A percentile compares a stretch with the other conserved stretches of the same genome.
Conservation (phyloP, 1,140 invertebrate genomes). For the Oscheius sp. region DNA sequence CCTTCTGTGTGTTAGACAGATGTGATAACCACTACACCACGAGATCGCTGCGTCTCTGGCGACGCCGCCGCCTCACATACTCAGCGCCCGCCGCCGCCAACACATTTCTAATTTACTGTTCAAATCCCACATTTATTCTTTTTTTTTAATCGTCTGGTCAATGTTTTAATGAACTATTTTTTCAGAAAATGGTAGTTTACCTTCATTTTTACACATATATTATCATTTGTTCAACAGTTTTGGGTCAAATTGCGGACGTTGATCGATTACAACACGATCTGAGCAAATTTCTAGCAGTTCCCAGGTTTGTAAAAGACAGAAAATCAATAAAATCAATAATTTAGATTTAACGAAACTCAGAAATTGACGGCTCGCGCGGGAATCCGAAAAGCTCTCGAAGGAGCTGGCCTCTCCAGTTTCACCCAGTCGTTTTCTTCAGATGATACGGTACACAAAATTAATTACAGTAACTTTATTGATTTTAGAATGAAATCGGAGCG, state of each 20-base stretch:
- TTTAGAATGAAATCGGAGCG: constrained; percentile 29
- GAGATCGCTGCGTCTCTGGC: too few relatives aligned
- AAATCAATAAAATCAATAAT: constrained; percentile 5
- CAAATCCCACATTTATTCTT: too few relatives aligned
- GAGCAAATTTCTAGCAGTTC: constrained; percentile 17
- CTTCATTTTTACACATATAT: too few relatives aligned
- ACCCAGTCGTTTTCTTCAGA: constrained; percentile 28
- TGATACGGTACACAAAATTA: constrained; percentile 4
- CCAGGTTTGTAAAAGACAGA: constrained; percentile 6
- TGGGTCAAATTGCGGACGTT: constrained; percentile 16
- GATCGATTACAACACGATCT: constrained; percentile 28
- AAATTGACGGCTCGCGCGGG: constrained; percentile 17
- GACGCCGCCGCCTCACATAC: too few relatives aligned
- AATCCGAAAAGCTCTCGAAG: constrained; percentile 19
- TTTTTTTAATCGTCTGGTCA: neutral
- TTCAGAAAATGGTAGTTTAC: too few relatives aligned
- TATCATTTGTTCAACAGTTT: too few relatives aligned
- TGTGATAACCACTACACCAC: constrained; percentile 2
- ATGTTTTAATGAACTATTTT: neutral
- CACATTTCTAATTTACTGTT: too few relatives aligned
- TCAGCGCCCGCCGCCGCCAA: too few relatives aligned
- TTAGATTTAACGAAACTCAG: constrained; percentile 27
- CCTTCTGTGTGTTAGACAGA: constrained; percentile 42
- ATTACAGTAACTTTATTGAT: neutral
- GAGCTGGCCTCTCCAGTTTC: constrained; percentile 7